Percentiles rank a stretch among this genome's conserved stretches.
Evolutionary conservation across 2,113 vertebrate genomes (phyloP).

Genomic region (Gavialis gangeticus): DNA sequence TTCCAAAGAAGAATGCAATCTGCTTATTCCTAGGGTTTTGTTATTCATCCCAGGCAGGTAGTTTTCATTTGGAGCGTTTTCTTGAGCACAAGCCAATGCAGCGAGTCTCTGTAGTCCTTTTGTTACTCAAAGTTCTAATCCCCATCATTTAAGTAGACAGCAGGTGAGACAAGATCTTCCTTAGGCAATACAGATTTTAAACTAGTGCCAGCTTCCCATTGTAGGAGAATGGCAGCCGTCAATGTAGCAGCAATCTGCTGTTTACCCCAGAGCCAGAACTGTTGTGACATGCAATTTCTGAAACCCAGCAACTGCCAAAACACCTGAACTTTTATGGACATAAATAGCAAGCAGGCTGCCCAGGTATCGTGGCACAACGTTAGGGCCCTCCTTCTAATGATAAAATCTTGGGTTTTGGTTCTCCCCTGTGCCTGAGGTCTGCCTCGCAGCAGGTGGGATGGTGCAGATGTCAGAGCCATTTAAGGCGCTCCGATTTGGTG

Average conservation of each 20-base stretch:
- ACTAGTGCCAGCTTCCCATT: not conserved
- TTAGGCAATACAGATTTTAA: not conserved
- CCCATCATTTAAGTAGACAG: not conserved
- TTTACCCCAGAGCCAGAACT: not conserved
- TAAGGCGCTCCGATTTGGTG: not conserved
- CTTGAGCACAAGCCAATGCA: fast-evolving
- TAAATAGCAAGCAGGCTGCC: not conserved
- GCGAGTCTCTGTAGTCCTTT: not conserved
- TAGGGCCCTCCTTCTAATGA: not conserved
- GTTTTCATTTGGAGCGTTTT: not conserved
- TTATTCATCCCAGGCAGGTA: not conserved
- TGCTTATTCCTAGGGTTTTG: not conserved
- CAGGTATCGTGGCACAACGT: not conserved
- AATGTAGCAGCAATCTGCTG: not conserved
- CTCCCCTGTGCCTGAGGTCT: not conserved
- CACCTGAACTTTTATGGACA: not conserved
- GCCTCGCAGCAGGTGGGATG: not conserved
- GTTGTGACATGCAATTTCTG: not conserved
- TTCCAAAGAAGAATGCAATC: not conserved
- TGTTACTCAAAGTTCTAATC: not conserved
- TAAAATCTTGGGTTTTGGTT: not conserved
- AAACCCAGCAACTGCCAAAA: not conserved
- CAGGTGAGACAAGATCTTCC: not conserved
- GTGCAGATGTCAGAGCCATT: not conserved
- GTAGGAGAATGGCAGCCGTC: not conserved